Evolutionary conservation across 2,113 vertebrate species (phyloP).

Genomic region (Pogonocichla stellata): DNA sequence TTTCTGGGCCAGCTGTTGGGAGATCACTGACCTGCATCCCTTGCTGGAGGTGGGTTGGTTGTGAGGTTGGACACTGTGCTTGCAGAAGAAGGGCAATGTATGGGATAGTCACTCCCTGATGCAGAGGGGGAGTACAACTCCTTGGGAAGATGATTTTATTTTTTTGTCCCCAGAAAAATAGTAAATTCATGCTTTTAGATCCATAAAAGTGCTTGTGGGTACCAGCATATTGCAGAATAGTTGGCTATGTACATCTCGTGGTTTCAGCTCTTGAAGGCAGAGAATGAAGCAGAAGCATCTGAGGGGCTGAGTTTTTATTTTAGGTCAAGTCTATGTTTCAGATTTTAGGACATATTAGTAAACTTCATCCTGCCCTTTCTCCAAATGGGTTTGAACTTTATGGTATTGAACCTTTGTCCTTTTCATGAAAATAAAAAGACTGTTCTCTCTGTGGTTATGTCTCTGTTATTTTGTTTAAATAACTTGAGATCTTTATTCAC

Average conservation of each 20-base stretch:
- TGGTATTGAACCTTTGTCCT: neutral
- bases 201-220: neutral
- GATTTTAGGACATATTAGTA: neutral
- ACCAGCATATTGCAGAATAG: neutral
- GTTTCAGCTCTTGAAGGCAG: neutral
- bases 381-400: neutral
- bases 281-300: neutral
- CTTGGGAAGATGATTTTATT: neutral
- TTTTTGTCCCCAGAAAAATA: neutral
- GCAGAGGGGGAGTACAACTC: rapidly evolving
- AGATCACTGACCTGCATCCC: neutral
- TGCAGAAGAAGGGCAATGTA: rapidly evolving
- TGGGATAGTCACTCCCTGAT: no score
- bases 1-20: neutral
- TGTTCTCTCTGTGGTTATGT: neutral
- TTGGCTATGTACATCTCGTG: rapidly evolving
- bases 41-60: neutral
- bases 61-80: rapidly evolving
- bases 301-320: neutral
- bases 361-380: neutral
- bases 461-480: neutral
- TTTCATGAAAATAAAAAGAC: neutral
- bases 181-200: neutral
- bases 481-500: neutral
- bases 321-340: neutral